Evolutionary conservation across 2,888 invertebrate species (phyloP), one percentile per base, ranked within the genome.

Genomic region (Leptinotarsa peninsularis): DNA sequence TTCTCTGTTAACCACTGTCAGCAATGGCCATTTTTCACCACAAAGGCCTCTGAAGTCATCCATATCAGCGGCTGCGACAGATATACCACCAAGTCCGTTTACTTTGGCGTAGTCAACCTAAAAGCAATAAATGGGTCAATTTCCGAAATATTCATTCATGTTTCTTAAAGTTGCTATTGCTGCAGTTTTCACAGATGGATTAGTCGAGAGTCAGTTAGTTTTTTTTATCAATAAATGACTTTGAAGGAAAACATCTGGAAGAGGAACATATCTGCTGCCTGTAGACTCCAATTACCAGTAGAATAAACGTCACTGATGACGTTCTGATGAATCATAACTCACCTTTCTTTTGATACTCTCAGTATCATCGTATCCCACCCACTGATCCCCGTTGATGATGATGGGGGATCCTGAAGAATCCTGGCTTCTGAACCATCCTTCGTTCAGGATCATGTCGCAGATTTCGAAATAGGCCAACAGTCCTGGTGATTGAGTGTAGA

Each of bases 41-140:
- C 95, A 94, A n/a, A 94, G 89, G 18, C 94, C 94, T 87, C 93
- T 91, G 85, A 94, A 95, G 84, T 95, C 95, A 78, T 95, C 95
- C 87, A 95, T 89, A 85, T 95, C 95, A 49, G 93, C 89, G 0
- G 94, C 91, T 91, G 92, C 93, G 0, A 93, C 90, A 54, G 93
- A 93, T 3, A 93, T 92, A 49, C 95, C 95, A 1, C 93, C 94
- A 67, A 95, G 89, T 4, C 91, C 90, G 58, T 90, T 88, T 50
- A 91, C 91, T 80, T 91, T 91, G 3, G 93, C 89, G 81, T 92
- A 94, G 49, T 91, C 90, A 87, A 93, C 90, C 92, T 94, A 13
- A 43, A 43, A 43, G 43, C 43, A 43, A 13, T 10, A 10, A 43
- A 43, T 7, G 4, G 10, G 33, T 33, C 2, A 10, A 33, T 10